phyloP scores from a whole-genome alignment of 1,140 invertebrate species.

The Lithobius niger region DNA sequence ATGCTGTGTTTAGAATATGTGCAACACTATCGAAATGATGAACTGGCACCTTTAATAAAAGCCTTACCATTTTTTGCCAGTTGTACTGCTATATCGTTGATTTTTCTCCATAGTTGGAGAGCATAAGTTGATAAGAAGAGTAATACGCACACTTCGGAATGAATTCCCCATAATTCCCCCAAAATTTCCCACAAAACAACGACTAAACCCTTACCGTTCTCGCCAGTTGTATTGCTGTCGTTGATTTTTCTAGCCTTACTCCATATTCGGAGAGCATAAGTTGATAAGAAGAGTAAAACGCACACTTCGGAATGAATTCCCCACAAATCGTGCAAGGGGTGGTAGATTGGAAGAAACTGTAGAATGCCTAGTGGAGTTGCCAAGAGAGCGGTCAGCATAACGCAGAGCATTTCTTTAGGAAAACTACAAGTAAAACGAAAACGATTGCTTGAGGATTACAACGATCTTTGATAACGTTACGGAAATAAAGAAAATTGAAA shows the following conservation, averaged over 20 bases:
- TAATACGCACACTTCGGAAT: constrained; percentile 55
- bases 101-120: constrained; percentile 42
- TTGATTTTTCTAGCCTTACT: too few species aligned
- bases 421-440: constrained; percentile 38
- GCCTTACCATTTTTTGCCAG: too few species aligned
- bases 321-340: constrained; percentile 52
- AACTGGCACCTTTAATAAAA: too few species aligned
- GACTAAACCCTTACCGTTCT: too few species aligned
- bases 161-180: constrained; percentile 49
- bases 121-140: constrained; percentile 40
- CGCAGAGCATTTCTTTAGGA: constrained; percentile 40
- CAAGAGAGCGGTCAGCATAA: constrained; percentile 41
- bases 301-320: constrained; percentile 56
- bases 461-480: too few species aligned
- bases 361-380: constrained; percentile 55
- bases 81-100: too few species aligned
- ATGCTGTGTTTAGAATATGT: too few species aligned
- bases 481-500: too few species aligned
- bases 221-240: too few species aligned
- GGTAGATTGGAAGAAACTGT: constrained; percentile 54
- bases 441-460: too few species aligned
- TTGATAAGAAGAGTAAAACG: constrained; percentile 39
- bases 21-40: too few species aligned
- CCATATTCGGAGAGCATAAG: constrained; percentile 44
- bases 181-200: too few species aligned